Evolutionary conservation across 2,888 invertebrate genomes (phyloP).

Genomic region (Therioaphis trifolii): DNA sequence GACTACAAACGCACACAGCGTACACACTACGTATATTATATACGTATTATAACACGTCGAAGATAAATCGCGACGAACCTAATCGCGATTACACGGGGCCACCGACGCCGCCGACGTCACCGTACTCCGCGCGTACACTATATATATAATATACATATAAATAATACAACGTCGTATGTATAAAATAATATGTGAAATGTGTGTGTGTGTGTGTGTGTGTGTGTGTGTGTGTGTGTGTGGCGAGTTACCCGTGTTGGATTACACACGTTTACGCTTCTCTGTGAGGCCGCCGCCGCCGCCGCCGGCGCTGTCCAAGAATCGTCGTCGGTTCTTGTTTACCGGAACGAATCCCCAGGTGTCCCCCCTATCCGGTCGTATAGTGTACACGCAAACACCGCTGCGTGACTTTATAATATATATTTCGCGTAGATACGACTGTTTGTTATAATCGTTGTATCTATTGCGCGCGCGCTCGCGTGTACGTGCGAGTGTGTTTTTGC

Average conservation of each 20-base stretch:
- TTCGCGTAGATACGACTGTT: not conserved
- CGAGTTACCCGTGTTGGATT: not conserved
- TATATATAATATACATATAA: no score
- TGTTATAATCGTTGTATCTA: no score
- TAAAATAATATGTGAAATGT: not conserved
- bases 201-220: not conserved
- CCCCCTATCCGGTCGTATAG: not conserved
- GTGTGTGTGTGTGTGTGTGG: not conserved
- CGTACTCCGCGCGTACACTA: no score
- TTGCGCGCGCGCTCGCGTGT: no score
- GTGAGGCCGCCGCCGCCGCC: not conserved
- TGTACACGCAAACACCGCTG: not conserved
- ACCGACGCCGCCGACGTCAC: no score
- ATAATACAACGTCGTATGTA: not conserved
- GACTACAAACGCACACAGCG: no score
- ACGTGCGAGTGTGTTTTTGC: not conserved
- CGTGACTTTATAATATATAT: constrained; percentile 21
- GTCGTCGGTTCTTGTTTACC: not conserved
- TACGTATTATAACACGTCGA: no score
- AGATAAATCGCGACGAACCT: not conserved
- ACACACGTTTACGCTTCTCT: constrained; percentile 16
- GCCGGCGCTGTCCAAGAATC: not conserved
- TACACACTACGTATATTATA: no score
- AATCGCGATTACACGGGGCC: constrained; percentile 35
- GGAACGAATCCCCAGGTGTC: constrained; percentile 17